Base-by-base conservation (phyloP, 2,888 invertebrate species). In the Archaeoteleia sp. region DNA sequence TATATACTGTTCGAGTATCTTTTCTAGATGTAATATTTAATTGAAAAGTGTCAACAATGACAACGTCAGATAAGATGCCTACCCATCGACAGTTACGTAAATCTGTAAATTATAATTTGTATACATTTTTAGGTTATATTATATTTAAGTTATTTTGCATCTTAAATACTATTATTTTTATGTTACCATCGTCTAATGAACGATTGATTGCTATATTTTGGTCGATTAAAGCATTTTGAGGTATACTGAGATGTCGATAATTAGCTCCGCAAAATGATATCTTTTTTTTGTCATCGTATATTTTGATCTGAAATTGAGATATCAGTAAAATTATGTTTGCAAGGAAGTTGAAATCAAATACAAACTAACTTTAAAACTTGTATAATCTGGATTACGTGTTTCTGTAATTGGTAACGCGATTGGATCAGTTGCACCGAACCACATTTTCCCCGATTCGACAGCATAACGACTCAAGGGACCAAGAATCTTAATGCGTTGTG, bases 61-160 rank as follows among this genome's bases (percentile, higher is more conserved):
- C 34, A 4, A 73, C 73, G 9, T 74, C 73, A 20, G 71, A 76
- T 66, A 82, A 82, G 62, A 82, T 42, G n/a, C 82, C 82, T 32
- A 82, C 74, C 77, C 78, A 77, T 39, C 73, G n/a, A n/a, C n/a
- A n/a, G n/a, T 75, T 12, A 69, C 70, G 8, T 61, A 82, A 67
- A 58, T 70, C 82, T 81, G 66, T n/a, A 27, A 6, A 12, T 1
- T n/a, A 48, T 10, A 17, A 7, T 15, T 1, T 15, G n/a, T 27
- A 13, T 27, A 27, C 25, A 23, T 15, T 14, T 8, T 14, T 10
- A 10, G n/a, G 9, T 23, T 39, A 20, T 5, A 20, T 20, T 39
- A 8, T n/a, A 10, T 17, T 8, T 14, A 20, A 10, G 13, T 15
- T 25, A 9, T 20, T 32, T 49, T 40, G 39, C 17, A 39, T 20